These are phyloP conservation scores for Athene noctua DNA, from an alignment of 2,113 vertebrate species.

Conservation along the genomic window DNA sequence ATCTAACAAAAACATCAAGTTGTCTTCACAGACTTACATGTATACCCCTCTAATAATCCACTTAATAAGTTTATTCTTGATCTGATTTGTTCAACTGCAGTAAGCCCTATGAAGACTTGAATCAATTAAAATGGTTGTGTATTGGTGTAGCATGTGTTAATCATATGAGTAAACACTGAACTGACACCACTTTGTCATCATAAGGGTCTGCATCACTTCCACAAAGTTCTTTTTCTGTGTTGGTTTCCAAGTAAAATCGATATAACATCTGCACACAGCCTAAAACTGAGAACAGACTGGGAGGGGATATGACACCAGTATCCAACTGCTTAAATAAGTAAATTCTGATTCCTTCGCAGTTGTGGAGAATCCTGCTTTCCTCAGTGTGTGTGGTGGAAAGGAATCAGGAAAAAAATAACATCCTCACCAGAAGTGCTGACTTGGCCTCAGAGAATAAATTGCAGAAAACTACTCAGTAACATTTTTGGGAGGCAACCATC, in stretches of 20 bases:
- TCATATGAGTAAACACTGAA: rapidly evolving
- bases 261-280: not conserved
- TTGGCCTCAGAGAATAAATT: not conserved
- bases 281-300: not conserved
- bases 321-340: not conserved
- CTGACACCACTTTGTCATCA: not conserved
- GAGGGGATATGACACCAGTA: not conserved
- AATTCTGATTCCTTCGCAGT: not conserved
- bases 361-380: not conserved
- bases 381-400: not conserved
- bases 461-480: not conserved
- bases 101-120: not conserved
- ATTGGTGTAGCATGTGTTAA: rapidly evolving
- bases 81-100: not conserved
- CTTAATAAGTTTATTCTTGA: not conserved
- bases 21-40: not conserved
- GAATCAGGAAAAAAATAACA: not conserved
- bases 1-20: rapidly evolving
- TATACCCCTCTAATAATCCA: not conserved
- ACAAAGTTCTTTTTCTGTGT: not conserved
- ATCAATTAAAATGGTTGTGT: not conserved
- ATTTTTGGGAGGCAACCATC: not conserved
- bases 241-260: not conserved
- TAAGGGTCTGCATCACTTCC: not conserved
- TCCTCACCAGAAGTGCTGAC: not conserved